Base-by-base conservation (phyloP, 2,113 vertebrate species). In the Heterochromis multidens region DNA sequence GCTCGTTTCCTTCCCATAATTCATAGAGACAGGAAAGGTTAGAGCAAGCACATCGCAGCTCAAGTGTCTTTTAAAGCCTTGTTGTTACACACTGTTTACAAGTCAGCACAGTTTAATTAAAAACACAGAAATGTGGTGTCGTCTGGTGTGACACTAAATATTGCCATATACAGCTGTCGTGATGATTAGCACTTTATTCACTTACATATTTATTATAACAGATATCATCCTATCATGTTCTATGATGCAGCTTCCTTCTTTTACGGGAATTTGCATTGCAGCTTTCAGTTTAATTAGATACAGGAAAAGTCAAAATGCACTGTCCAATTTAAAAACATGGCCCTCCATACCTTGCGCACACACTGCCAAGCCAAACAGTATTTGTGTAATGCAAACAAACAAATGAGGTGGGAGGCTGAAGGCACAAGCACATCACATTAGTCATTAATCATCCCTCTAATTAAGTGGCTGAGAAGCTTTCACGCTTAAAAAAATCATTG, bases 1-100 rank as follows among this genome's bases (percentile, higher is more conserved):
- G 78, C 80, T 84, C 21, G 21, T 83, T 79, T 80, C 54, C 43
- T 46, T 83, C 77, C 84, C 78, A 87, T 94, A 91, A 94, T 93
- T 92, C 81, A 89, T 49, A 52, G 70, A 89, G 93, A 93, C 90
- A 90, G 84, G 77, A 87, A 91, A 92, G 91, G 91, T 94, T 82
- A 88, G 81, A 27, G 62, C 25, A 16, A 29, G 70, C 70, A 21
- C 72, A 13, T 6, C 23, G 14, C 37, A 70, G 23, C 63, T 57
- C 58, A 12, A 83, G 62, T 79, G 82, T 82, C 81, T 86, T 85
- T 85, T 63, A 78, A 70, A 86, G 85, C 60, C 25, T 46, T 31
- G 74, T 80, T 35, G 17, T 83, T 67, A 77, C 52, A 67, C 43
- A 49, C 49, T 76, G 56, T 88, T 88, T 85, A 81, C 77, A 62